Evolutionary conservation across 35 echinoderm and acorn worm species (phyloP).

Genomic region (Nesometra sesokonis): DNA sequence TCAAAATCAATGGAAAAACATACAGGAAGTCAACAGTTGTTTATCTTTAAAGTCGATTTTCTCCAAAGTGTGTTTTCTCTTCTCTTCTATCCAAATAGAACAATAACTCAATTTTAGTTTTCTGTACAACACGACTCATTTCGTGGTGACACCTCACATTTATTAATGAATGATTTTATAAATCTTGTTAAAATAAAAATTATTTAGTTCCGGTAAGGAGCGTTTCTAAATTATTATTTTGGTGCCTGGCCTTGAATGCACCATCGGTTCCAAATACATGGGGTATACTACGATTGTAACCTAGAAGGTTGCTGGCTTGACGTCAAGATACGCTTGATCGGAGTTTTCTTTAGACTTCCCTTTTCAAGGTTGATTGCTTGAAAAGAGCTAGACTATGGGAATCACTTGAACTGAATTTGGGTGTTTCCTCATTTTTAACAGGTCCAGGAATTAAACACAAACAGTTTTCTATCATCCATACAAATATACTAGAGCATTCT

Average conservation of each 20-base stretch:
- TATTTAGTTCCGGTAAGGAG: no score
- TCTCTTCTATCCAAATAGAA: no score
- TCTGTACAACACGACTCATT: no score
- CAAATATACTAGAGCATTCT: no score
- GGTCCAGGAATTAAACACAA: background rate
- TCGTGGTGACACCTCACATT: no score
- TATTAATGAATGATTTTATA: no score
- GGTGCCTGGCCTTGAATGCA: background rate
- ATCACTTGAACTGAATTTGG: background rate
- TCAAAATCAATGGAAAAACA: no score
- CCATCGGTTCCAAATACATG: background rate
- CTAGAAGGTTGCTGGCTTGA: background rate
- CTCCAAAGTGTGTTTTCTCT: no score
- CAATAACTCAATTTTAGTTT: no score
- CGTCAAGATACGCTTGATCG: background rate
- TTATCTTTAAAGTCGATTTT: no score
- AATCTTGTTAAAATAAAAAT: no score
- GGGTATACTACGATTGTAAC: background rate
- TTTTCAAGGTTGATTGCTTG: background rate
- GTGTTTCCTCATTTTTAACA: background rate
- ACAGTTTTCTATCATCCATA: background rate
- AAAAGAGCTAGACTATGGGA: background rate
- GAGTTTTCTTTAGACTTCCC: background rate
- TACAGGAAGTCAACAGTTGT: no score
- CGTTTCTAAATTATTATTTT: background rate